Base-by-base conservation (phyloP, 2,797 vertebrate species). In the Amblyraja radiata region DNA sequence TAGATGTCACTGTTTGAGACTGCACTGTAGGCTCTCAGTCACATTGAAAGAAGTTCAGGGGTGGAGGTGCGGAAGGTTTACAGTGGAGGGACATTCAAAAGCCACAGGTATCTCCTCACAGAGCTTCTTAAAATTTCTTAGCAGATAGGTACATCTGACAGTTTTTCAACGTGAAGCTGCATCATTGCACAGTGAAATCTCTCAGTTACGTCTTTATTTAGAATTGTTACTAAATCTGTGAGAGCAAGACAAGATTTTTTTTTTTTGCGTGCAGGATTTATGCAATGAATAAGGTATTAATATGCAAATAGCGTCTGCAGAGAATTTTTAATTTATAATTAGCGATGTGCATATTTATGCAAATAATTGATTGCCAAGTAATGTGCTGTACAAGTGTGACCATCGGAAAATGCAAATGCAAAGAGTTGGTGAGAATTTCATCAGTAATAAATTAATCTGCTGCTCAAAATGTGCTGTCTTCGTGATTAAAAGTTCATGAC, bases 381-480 rank as follows among this genome's bases (percentile, higher is more conserved):
- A 92, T 76, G 76, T 8, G 39, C 71, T 76, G 71, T 92, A 90
- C 32, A 76, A 54, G 90, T 92, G 90, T 73, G 71, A 46, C 36
- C 46, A 58, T 25, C 6, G 71, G 58, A 73, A 76, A 76, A 28
- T 76, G 90, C 73, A 92, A 92, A 76, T 46, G 68, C 5, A 23
- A 92, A 58, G 68, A 90, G 88, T 46, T 90, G 39, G 90, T 76
- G 90, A 92, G 39, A 92, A 92, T 36, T 92, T 58, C 71, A 92
- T 92, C 90, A 76, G 39, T n/a, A 91, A 74, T 25, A 91, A 74
- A 91, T 71, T 91, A 92, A 92, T 92, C 90, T 92, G 90, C 73
- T 92, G 54, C 76, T 74, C 90, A 92, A 92, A 73, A 39, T 92
- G 18, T 14, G 36, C 68, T 91, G 68, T 46, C 90, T 76, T 92